Conservation (phyloP, 2,888 invertebrate species). For the Keiferia lycopersicella region DNA sequence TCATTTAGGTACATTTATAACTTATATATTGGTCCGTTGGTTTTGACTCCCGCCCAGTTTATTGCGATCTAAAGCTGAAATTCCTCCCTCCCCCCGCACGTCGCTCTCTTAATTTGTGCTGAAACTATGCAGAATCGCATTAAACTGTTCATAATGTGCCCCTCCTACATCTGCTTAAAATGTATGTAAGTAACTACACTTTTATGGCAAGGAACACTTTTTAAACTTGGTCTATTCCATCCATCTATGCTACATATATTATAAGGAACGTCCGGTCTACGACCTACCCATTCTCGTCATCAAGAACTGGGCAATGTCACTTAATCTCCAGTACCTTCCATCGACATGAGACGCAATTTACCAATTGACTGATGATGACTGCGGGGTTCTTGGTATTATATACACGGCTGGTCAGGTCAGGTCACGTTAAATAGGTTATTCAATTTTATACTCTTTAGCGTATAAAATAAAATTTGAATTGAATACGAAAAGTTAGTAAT, state of each 20-base stretch:
- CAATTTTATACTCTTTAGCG: not conserved
- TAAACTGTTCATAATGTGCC: too few relatives aligned
- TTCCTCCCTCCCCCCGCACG: too few relatives aligned
- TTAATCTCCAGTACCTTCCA: constrained; percentile 9
- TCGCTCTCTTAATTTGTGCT: too few relatives aligned
- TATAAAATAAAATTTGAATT: not conserved
- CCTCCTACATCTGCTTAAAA: too few relatives aligned
- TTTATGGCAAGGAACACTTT: too few relatives aligned
- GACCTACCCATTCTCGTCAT: not conserved
- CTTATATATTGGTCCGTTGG: not conserved
- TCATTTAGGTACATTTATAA: too few relatives aligned
- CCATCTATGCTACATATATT: too few relatives aligned
- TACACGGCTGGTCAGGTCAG: not conserved
- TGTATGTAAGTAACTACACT: too few relatives aligned
- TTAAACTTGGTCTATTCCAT: too few relatives aligned
- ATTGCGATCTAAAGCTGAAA: not conserved
- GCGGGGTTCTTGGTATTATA: not conserved
- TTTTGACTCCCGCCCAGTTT: not conserved
- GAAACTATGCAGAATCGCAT: too few relatives aligned
- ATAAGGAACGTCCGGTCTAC: not conserved
- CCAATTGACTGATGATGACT: constrained; percentile 40
- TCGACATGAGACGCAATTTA: constrained; percentile 42
- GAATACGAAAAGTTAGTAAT: not conserved
- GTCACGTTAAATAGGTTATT: not conserved
- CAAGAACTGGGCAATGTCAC: not conserved